These are phyloP conservation scores for Agrenia bidenticulata DNA, from an alignment of 2,888 invertebrate genomes.

Conservation along the genomic window DNA sequence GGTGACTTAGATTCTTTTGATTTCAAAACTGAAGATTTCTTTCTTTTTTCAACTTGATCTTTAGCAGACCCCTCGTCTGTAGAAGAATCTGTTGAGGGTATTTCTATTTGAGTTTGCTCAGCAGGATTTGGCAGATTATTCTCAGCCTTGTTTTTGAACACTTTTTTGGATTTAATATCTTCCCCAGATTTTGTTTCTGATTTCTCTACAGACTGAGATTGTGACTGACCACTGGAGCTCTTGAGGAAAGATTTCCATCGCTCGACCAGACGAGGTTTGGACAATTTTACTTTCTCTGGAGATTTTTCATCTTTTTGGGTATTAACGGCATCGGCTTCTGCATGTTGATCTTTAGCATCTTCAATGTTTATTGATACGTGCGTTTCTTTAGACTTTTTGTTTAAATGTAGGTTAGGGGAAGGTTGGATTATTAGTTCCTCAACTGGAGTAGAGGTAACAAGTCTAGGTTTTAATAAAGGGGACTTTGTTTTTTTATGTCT, in stretches of 20 bases:
- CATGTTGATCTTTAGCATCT: neutral
- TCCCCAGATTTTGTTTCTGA: neutral
- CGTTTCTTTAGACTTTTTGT: no score
- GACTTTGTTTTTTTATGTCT: constrained; percentile 10
- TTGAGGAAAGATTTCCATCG: no score
- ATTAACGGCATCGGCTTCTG: neutral
- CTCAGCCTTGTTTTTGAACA: neutral
- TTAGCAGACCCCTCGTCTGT: neutral
- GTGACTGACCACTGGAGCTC: neutral
- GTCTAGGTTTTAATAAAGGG: constrained; percentile 17
- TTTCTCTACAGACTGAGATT: neutral
- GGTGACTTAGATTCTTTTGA: neutral
- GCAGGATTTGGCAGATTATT: no score
- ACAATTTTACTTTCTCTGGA: neutral
- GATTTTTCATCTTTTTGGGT: neutral
- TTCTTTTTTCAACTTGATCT: neutral
- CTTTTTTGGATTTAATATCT: neutral
- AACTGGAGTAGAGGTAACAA: neutral
- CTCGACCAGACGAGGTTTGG: neutral
- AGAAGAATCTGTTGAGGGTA: neutral
- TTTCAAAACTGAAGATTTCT: neutral
- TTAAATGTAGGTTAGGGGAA: no score
- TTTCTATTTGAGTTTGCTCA: no score
- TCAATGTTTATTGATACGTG: constrained; percentile 17
- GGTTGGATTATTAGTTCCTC: no score